Evolutionary conservation across 2,888 invertebrate genomes (phyloP).

Genomic region (Melangyna quadrimaculata): DNA sequence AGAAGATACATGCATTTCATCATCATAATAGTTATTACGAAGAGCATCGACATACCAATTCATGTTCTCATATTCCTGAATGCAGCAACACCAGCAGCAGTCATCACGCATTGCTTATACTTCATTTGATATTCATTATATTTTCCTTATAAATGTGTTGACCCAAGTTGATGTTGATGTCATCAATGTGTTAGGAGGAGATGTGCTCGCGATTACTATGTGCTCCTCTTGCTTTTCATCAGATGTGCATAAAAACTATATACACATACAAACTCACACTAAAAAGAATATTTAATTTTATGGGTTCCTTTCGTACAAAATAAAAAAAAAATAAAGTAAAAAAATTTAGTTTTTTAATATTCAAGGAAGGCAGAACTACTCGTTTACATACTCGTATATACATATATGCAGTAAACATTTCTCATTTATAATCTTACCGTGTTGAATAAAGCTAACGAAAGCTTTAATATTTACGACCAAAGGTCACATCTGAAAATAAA

Average conservation of each 20-base stretch:
- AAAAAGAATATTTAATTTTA: constrained; percentile 52
- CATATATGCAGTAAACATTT: constrained; percentile 7
- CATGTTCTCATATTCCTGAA: not conserved
- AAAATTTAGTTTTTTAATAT: constrained; percentile 21
- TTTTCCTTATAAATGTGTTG: constrained; percentile 49
- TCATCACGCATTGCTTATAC: constrained; percentile 39
- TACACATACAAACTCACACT: not conserved
- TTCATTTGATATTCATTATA: constrained; percentile 70
- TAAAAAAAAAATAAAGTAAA: not conserved
- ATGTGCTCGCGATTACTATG: constrained; percentile 20
- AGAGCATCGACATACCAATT: constrained; percentile 50
- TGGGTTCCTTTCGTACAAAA: not conserved
- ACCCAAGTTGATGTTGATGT: constrained; percentile 37
- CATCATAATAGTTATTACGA: constrained; percentile 32
- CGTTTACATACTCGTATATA: constrained; percentile 8
- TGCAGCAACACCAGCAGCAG: too few relatives aligned
- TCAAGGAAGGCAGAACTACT: constrained; percentile 24
- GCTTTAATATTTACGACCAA: constrained; percentile 41
- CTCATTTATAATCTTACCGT: constrained; percentile 36
- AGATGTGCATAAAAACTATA: not conserved
- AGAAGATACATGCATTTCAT: constrained; percentile 48
- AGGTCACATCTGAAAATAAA: constrained; percentile 42
- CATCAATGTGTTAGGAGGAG: constrained; percentile 24
- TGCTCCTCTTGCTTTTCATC: constrained; percentile 6
- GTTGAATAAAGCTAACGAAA: constrained; percentile 41